phyloP scores from a whole-genome alignment of 1,140 invertebrate species.

The Lucilia cuprina region DNA sequence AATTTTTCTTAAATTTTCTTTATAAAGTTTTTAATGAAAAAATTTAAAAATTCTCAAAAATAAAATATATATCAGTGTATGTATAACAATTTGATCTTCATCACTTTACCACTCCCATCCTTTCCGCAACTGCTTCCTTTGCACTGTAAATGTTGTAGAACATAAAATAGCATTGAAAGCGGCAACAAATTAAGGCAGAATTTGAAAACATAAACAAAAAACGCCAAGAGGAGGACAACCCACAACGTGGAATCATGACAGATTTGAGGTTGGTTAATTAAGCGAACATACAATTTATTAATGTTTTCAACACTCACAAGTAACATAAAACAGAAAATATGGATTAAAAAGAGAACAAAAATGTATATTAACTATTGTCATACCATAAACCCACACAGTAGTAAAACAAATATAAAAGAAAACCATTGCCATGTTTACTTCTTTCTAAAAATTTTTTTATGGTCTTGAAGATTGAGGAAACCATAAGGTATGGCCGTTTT shows the following conservation, averaged over 20 bases:
- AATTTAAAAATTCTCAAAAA: too few relatives aligned
- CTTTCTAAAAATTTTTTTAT: too few relatives aligned
- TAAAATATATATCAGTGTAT: too few relatives aligned
- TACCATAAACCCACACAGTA: not conserved
- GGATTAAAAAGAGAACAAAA: not conserved
- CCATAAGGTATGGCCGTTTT: too few relatives aligned
- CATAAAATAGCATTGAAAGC: not conserved
- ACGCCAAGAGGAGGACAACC: not conserved
- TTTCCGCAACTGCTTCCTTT: not conserved
- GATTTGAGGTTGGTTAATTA: constrained; percentile 14
- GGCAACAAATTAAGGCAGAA: too few relatives aligned
- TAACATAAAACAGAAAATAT: not conserved
- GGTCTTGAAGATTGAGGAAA: too few relatives aligned
- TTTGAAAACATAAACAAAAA: not conserved
- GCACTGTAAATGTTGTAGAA: not conserved
- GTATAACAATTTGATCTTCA: too few relatives aligned
- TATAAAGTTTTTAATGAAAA: too few relatives aligned
- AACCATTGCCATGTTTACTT: too few relatives aligned
- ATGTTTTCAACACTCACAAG: not conserved
- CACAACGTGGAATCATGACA: constrained; percentile 8
- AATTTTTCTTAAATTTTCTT: too few relatives aligned
- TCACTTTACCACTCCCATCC: too few relatives aligned
- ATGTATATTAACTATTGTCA: not conserved
- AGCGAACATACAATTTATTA: constrained; percentile 6
- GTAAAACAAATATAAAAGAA: not conserved